Evolutionary conservation across 2,888 invertebrate species (phyloP).

Genomic region (Drosophila anomelani): DNA sequence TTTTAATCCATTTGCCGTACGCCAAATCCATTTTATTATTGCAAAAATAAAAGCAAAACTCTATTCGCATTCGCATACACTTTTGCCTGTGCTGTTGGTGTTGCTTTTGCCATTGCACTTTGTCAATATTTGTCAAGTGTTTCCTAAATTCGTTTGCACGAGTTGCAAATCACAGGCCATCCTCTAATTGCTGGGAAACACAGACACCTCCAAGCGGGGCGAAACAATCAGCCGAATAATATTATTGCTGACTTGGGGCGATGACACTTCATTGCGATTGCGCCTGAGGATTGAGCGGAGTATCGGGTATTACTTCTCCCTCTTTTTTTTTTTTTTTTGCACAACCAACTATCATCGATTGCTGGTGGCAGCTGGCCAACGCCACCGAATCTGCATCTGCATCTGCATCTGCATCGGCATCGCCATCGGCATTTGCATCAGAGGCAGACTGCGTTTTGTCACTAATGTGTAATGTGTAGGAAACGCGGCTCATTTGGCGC

Average conservation of each 20-base stretch:
- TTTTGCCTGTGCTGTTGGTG: not conserved
- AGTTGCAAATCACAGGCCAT: slow-evolving; percentile 59
- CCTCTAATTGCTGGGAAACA: slow-evolving; percentile 66
- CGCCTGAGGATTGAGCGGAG: slow-evolving; percentile 37
- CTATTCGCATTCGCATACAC: slow-evolving; percentile 11
- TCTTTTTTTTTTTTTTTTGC: slow-evolving; percentile 12
- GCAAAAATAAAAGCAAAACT: not conserved
- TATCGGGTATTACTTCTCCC: slow-evolving; percentile 6
- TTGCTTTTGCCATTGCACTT: slow-evolving; percentile 14
- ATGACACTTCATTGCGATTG: slow-evolving; percentile 63
- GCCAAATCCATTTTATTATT: not conserved
- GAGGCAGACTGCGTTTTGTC: slow-evolving; percentile 56
- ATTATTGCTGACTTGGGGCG: slow-evolving; percentile 66
- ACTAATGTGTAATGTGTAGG: slow-evolving; percentile 53
- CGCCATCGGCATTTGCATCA: slow-evolving; percentile 17
- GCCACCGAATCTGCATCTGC: slow-evolving; percentile 10
- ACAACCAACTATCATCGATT: slow-evolving; percentile 37
- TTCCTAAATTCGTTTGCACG: slow-evolving; percentile 54
- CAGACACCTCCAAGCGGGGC: slow-evolving; percentile 35
- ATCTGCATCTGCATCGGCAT: slow-evolving; percentile 1
- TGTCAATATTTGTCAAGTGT: slow-evolving; percentile 52
- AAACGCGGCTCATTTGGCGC: slow-evolving; percentile 75
- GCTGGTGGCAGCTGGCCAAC: slow-evolving; percentile 24
- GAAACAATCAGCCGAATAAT: slow-evolving; percentile 63
- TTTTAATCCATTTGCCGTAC: not conserved